Conservation (phyloP, 2,797 vertebrate genomes). For the Gymnopithys bicolor region DNA sequence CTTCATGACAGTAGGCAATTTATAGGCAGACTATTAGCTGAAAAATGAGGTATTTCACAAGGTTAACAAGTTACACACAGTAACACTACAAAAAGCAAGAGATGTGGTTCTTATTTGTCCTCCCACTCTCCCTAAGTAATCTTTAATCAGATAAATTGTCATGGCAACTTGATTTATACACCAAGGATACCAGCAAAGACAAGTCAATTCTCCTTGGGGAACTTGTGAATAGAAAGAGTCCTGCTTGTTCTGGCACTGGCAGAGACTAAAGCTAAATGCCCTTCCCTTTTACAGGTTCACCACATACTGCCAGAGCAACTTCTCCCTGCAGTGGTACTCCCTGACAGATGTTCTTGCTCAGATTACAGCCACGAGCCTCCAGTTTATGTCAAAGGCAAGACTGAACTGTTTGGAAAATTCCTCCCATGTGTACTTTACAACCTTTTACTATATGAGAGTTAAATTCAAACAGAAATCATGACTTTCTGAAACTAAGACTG, state of each 20-base stretch:
- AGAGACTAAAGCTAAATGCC: not conserved
- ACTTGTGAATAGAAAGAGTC: not conserved
- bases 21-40: not conserved
- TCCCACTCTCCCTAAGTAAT: not conserved
- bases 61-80: not conserved
- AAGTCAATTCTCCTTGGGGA: not conserved
- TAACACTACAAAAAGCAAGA: not conserved
- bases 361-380: not conserved
- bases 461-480: not conserved
- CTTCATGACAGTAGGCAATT: not conserved
- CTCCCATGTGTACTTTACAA: not conserved
- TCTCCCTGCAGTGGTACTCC: not conserved
- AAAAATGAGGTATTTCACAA: not conserved
- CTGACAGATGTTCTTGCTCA: not conserved
- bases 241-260: not conserved
- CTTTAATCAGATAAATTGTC: conserved; percentile 23
- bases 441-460: not conserved
- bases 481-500: not conserved
- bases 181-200: not conserved
- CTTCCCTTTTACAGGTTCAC: not conserved
- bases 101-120: not conserved
- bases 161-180: conserved; percentile 27
- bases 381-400: not conserved
- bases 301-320: not conserved
- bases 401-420: not conserved